Evolutionary conservation across 2,797 vertebrate species (phyloP).

Genomic region (Macropodus opercularis): DNA sequence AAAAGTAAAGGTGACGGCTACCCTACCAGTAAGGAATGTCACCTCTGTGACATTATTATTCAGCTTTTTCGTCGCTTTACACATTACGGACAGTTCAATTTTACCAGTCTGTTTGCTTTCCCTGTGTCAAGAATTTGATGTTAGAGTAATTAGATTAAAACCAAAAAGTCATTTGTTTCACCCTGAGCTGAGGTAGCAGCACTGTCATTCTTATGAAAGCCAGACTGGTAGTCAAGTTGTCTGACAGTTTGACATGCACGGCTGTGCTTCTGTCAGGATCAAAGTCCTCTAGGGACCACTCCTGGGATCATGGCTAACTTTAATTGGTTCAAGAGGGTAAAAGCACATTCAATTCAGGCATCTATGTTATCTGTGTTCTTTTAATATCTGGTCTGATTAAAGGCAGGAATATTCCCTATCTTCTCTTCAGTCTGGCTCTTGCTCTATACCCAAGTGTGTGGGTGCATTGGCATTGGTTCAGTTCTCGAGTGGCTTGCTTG

Average conservation of each 20-base stretch:
- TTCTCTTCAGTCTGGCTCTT: constrained; percentile 49
- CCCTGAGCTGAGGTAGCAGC: background rate
- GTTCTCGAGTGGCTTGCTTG: constrained; percentile 54
- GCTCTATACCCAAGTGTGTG: constrained; percentile 58
- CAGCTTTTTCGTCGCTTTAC: constrained; percentile 20
- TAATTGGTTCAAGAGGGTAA: constrained; percentile 25
- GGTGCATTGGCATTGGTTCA: constrained; percentile 64
- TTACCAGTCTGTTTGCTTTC: background rate
- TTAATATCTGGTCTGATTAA: constrained; percentile 43
- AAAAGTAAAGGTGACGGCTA: constrained; percentile 48
- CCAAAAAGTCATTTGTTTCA: background rate
- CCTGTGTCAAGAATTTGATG: background rate
- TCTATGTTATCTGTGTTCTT: constrained; percentile 25
- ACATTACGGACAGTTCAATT: constrained; percentile 1
- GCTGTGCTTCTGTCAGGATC: constrained; percentile 19
- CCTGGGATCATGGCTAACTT: constrained; percentile 11
- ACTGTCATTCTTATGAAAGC: background rate
- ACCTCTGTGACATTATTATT: constrained; percentile 53
- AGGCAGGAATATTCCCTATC: constrained; percentile 36
- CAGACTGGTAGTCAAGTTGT: background rate
- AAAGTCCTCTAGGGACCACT: constrained; percentile 4
- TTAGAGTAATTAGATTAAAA: constrained; percentile 1
- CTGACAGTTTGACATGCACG: constrained; percentile 1
- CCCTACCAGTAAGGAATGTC: constrained; percentile 57
- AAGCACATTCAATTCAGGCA: constrained; percentile 6